Percentiles rank a stretch among this genome's conserved stretches.
Evolutionary conservation across 2,113 vertebrate species (phyloP).

Genomic region (Myiopsitta monachus): DNA sequence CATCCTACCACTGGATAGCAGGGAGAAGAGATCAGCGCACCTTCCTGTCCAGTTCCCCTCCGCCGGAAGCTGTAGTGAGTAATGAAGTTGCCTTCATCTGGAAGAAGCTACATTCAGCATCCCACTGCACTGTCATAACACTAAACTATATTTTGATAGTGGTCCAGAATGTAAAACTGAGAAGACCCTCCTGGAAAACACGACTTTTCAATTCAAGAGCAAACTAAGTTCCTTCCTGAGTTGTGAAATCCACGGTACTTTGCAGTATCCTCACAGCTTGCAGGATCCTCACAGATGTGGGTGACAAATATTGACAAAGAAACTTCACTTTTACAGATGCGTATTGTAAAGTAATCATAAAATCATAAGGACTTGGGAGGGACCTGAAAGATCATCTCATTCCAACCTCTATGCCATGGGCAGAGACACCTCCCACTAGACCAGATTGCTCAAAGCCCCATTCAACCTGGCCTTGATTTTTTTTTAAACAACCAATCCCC

Average conservation of each 20-base stretch:
- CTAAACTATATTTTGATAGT: background rate
- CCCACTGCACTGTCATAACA: background rate
- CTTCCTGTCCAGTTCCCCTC: background rate
- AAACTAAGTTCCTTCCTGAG: background rate
- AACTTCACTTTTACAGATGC: background rate
- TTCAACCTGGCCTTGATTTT: rapidly evolving
- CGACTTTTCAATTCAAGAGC: background rate
- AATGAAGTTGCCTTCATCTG: background rate
- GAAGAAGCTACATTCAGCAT: background rate
- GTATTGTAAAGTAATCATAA: background rate
- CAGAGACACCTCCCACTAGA: background rate
- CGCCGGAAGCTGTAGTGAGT: background rate
- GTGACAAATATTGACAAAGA: background rate
- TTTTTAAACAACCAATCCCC: background rate
- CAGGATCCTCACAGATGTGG: background rate
- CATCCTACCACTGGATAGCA: background rate
- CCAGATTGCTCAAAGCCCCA: background rate
- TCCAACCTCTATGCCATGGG: background rate
- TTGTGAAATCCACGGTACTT: background rate
- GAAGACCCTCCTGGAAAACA: background rate
- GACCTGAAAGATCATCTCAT: background rate
- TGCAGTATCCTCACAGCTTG: background rate
- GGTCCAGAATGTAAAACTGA: background rate
- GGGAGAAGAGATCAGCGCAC: background rate
- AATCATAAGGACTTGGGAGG: background rate